Base-by-base conservation (phyloP, 1,140 invertebrate genomes). In the Polyergus mexicanus region DNA sequence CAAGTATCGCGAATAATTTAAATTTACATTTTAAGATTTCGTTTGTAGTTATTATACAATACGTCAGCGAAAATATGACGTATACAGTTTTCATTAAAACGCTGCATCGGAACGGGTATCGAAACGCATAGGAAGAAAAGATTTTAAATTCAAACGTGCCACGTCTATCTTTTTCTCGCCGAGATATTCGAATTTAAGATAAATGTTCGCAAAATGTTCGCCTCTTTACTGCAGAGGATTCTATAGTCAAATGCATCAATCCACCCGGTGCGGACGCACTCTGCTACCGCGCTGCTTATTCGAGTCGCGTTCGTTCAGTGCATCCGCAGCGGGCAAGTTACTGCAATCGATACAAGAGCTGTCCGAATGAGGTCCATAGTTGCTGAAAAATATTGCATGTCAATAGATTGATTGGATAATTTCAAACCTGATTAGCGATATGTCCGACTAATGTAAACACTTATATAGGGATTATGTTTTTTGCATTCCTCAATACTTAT, bases 131-230 rank as follows among this genome's bases (percentile, higher is more conserved):
- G 2, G 3, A 1, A 11, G 1, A 16, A 44, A n/a, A 63, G 10
- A 35, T 41, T 1, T 63, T 62, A n/a, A 25, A 5, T 16, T 51
- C 47, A 51, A 51, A 60, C 28, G 3, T 38, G 35, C 25, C 3
- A 1, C 35, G 3, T 35, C 44, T 19, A 16, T 51, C 47, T 51
- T 19, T 19, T 51, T 51, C 47, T 32, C 32, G 25, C 1, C n/a
- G n/a, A 77, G 13, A 19, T 63, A 63, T 65, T 25, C 25, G 62
- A 78, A 78, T 78, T 78, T 78, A 66, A 78, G 28, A n/a, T 77
- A 77, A 78, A 78, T 35, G 44, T n/a, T 66, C 56, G 35, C 47
- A 51, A 63, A 19, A 19, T 44, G n/a, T 10, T 19, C 5, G 19
- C 22, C 72, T 47, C 16, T 13, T 19, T 32, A 44, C 62, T 35